Base-by-base conservation (phyloP, 2,113 vertebrate species). In the Paradisaea rubra region DNA sequence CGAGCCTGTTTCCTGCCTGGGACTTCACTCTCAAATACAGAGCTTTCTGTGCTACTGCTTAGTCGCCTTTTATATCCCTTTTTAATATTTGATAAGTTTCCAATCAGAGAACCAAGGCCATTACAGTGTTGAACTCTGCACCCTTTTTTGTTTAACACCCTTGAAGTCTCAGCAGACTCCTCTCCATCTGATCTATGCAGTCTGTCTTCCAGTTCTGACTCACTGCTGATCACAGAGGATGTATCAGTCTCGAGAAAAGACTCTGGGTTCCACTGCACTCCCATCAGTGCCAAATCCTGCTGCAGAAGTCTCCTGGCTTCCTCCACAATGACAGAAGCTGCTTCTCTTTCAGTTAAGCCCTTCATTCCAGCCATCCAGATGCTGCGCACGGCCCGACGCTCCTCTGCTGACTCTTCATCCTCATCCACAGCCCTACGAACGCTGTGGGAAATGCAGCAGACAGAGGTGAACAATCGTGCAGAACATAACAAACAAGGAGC, bases 261-360 rank as follows among this genome's bases (percentile, higher is more conserved):
- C 35, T 95, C 71, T 11, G 98, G 98, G 94, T 98, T 97, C 99
- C 99, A 99, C 1, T 98, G 97, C 18, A 99, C 97, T 70, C 99
- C 99, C 91, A 99, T 97, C 82, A 95, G 95, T 39, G 98, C 98
- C 97, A 99, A 96, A 94, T 99, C 99, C 91, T 99, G 97, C 95
- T 98, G 98, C 65, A 99, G 98, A 79, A 99, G 99, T n/a, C 94
- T 89, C 88, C 96, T 98, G 65, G 99, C 99, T 97, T 99, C 99
- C 39, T 98, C 98, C 60, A 99, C 98, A 9, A 99, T 98, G 79
- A 98, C 90, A 6, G 94, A 91, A 33, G 99, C 99, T 19, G 99
- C 99, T 94, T 99, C 98, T 44, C 97, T 97, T 94, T 99, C 99
- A 1, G 98, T 99, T 91, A 99, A 97, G 44, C 98, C 98, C 88